Percentiles rank a stretch among this genome's conserved stretches.
Conservation (phyloP, 2,888 invertebrate genomes). For the Agrochola lota region DNA sequence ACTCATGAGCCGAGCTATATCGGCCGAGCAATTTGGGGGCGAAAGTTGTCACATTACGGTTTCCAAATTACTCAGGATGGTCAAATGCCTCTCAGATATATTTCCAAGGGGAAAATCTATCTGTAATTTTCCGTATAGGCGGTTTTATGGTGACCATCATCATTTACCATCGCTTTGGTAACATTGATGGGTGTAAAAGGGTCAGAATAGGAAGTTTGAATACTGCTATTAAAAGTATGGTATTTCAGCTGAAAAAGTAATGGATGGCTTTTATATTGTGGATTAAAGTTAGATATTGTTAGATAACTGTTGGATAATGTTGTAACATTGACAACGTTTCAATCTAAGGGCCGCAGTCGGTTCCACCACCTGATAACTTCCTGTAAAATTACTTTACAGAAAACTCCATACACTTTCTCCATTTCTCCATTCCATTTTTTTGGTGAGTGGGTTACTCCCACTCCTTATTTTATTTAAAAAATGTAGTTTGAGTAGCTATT, state of each 20-base stretch:
- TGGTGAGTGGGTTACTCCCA: not conserved
- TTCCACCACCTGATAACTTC: too few species aligned
- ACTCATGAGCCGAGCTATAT: conserved; percentile 61
- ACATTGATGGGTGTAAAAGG: conserved; percentile 33
- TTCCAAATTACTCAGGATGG: conserved; percentile 73
- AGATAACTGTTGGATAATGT: not conserved
- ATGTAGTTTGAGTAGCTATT: not conserved
- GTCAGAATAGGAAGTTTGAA: conserved; percentile 20
- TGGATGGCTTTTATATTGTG: not conserved
- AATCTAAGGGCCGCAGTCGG: not conserved
- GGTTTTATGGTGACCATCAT: conserved; percentile 58
- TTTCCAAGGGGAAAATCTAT: conserved; percentile 68
- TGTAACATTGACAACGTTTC: not conserved
- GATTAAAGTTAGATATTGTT: not conserved
- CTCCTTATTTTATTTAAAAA: too few species aligned
- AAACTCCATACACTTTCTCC: too few species aligned
- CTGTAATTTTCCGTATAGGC: conserved; percentile 59
- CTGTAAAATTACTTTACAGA: too few species aligned
- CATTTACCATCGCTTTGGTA: conserved; percentile 40
- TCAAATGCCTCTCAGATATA: conserved; percentile 70
- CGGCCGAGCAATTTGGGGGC: conserved; percentile 71
- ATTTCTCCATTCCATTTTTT: not conserved
- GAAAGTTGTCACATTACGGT: conserved; percentile 75
- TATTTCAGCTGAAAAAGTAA: not conserved
- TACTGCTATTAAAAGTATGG: conserved; percentile 34